Evolutionary conservation across 2,797 vertebrate species (phyloP).

Genomic region (Epinephelus coioides): DNA sequence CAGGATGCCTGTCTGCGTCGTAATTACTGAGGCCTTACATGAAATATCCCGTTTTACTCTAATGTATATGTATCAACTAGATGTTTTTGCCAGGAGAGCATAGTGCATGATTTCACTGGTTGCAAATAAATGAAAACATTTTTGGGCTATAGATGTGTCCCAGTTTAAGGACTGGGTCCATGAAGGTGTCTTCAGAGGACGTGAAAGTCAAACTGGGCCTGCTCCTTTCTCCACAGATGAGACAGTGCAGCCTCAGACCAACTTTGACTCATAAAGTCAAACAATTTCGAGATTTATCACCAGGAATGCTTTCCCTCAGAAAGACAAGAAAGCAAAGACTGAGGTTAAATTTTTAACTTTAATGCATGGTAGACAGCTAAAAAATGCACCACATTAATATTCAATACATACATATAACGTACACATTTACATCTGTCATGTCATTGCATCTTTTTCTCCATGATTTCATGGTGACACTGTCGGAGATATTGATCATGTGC

Average conservation of each 20-base stretch:
- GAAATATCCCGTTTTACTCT: neutral
- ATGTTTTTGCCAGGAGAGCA: neutral
- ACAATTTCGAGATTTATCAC: constrained; percentile 4
- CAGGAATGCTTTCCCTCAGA: neutral
- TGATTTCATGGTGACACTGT: too few relatives aligned
- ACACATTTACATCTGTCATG: too few relatives aligned
- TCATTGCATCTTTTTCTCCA: neutral
- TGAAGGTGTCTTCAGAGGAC: constrained; percentile 16
- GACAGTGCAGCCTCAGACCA: neutral
- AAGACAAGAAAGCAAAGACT: neutral
- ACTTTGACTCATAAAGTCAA: constrained; percentile 20
- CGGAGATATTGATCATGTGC: too few relatives aligned
- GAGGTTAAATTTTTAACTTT: neutral
- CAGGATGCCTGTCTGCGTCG: too few relatives aligned
- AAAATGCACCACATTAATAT: neutral
- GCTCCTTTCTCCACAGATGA: constrained; percentile 20
- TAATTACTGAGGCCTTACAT: too few relatives aligned
- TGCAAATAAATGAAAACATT: neutral
- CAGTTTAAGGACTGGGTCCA: neutral
- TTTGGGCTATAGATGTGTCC: neutral
- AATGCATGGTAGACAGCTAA: neutral
- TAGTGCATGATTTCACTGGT: neutral
- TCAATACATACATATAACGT: neutral
- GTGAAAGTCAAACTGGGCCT: constrained; percentile 4
- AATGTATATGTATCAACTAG: neutral